Evolutionary conservation across 2,888 invertebrate genomes (phyloP).

Genomic region (Caenorhabditis afra): DNA sequence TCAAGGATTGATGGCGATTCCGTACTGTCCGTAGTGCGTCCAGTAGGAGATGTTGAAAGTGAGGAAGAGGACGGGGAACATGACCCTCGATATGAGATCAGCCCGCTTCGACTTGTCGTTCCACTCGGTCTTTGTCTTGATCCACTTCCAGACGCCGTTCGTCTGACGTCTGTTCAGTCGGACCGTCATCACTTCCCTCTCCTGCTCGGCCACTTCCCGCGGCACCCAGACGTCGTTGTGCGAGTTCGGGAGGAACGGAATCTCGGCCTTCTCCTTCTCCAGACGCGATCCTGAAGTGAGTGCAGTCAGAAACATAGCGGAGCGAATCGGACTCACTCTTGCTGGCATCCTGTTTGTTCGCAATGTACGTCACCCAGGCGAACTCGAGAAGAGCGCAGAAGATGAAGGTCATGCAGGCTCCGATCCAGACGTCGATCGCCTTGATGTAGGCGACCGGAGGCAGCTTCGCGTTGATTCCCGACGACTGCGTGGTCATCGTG

Average conservation of each 20-base stretch:
- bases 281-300: constrained; percentile 43
- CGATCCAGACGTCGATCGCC: constrained; percentile 81
- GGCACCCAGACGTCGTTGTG: constrained; percentile 66
- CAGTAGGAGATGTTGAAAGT: constrained; percentile 70
- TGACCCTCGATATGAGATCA: constrained; percentile 73
- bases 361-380: constrained; percentile 92
- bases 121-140: constrained; percentile 70
- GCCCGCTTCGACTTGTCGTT: constrained; percentile 76
- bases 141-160: constrained; percentile 62
- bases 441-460: constrained; percentile 91
- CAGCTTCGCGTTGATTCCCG: constrained; percentile 73
- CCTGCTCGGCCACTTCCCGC: constrained; percentile 63
- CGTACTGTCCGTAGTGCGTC: constrained; percentile 68
- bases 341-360: constrained; percentile 68
- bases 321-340: constrained; percentile 37
- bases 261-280: constrained; percentile 31
- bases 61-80: constrained; percentile 74
- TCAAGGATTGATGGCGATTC: constrained; percentile 38
- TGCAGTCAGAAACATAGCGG: constrained; percentile 5
- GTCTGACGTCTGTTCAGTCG: constrained; percentile 53
- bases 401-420: constrained; percentile 91
- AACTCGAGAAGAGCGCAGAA: constrained; percentile 96
- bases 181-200: constrained; percentile 66
- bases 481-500: constrained; percentile 92
- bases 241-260: constrained; percentile 50